Percentiles rank a stretch among this genome's conserved stretches.
phyloP scores from a whole-genome alignment of 1,140 invertebrate species.

The Drosophila pseudoobscura region DNA sequence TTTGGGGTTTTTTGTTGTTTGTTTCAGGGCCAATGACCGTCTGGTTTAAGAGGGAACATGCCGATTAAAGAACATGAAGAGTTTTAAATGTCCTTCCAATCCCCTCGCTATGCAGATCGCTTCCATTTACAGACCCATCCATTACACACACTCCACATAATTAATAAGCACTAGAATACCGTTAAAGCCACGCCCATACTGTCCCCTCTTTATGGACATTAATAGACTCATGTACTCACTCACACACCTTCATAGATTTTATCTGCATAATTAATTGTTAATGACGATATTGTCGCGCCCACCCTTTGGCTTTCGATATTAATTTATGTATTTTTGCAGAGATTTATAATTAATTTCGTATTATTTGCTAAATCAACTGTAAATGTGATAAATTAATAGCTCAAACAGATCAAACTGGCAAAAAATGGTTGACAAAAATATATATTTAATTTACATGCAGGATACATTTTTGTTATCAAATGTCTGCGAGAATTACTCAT shows the following conservation, averaged over 20 bases:
- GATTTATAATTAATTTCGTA: constrained; percentile 72
- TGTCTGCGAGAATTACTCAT: no score
- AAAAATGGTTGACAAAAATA: constrained; percentile 12
- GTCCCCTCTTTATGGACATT: neutral
- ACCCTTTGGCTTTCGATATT: constrained; percentile 25
- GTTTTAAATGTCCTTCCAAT: neutral
- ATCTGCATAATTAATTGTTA: constrained; percentile 78
- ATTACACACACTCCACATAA: constrained; percentile 9
- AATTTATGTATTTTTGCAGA: constrained; percentile 49
- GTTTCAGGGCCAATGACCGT: constrained; percentile 40
- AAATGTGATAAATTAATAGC: constrained; percentile 76
- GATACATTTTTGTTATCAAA: constrained; percentile 18
- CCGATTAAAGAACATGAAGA: constrained; percentile 16
- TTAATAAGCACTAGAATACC: constrained; percentile 27
- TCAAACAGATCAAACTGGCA: constrained; percentile 41
- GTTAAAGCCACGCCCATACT: constrained; percentile 11
- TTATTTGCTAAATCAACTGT: constrained; percentile 72
- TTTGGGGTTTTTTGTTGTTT: constrained; percentile 21
- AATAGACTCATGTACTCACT: constrained; percentile 2
- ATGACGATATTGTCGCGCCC: constrained; percentile 52
- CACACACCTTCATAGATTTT: constrained; percentile 26
- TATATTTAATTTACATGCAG: constrained; percentile 4
- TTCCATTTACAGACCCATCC: neutral
- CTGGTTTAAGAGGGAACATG: constrained; percentile 15
- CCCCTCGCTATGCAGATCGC: neutral